phyloP scores from a whole-genome alignment of 2,888 invertebrate genomes.

The Cabera pusaria region DNA sequence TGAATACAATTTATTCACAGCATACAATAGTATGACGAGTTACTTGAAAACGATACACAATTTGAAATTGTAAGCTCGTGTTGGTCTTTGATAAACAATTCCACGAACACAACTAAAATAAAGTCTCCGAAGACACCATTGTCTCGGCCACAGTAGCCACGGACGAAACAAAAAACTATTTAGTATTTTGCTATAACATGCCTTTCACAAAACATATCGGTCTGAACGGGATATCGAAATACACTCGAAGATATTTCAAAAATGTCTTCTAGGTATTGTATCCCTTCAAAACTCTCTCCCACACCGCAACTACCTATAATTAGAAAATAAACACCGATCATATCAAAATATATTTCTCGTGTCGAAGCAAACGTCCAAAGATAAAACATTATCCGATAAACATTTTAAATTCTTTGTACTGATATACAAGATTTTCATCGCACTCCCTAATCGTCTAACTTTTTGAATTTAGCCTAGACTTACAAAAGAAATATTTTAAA shows the following conservation, averaged over 20 bases:
- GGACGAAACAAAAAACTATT: no score
- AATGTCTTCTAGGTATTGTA: constrained; percentile 31
- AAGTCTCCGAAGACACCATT: no score
- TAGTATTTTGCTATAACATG: no score
- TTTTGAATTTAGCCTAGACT: constrained; percentile 62
- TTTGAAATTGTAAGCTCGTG: no score
- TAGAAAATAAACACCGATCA: constrained; percentile 58
- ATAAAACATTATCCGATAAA: constrained; percentile 47
- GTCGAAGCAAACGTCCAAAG: constrained; percentile 54
- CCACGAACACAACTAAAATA: no score
- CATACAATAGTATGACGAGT: constrained; percentile 29
- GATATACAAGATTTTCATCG: constrained; percentile 70
- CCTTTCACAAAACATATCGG: constrained; percentile 45
- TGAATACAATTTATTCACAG: constrained; percentile 28
- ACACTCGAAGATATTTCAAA: constrained; percentile 37
- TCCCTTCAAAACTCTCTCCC: constrained; percentile 2
- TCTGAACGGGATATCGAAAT: constrained; percentile 49
- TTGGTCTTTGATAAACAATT: no score
- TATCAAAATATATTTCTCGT: constrained; percentile 72
- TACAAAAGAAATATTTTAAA: constrained; percentile 52
- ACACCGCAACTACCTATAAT: constrained; percentile 39
- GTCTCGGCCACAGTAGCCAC: no score
- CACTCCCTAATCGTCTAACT: constrained; percentile 54
- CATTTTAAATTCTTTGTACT: constrained; percentile 73
- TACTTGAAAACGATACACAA: constrained; percentile 2